Evolutionary conservation across 2,113 vertebrate species (phyloP), one percentile per base, ranked within the genome.

Genomic region (Amblyopsis rosae): DNA sequence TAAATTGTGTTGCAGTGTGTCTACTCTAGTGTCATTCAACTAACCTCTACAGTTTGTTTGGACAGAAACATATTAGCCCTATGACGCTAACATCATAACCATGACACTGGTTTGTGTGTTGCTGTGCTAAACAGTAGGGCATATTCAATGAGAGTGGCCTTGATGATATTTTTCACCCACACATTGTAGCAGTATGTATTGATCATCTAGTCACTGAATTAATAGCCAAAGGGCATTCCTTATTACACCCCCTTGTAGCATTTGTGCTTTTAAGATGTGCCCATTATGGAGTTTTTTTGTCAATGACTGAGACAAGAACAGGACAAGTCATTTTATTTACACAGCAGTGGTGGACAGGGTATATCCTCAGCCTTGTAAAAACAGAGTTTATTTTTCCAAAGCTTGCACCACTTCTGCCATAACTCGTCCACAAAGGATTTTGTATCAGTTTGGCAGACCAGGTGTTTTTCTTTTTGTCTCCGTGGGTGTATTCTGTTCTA

Each of bases 371-470:
- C 75, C 70, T 78, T 74, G 65, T 81, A 69, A 53, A 58, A 66
- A 63, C 7, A 74, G 48, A 78, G 72, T 77, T 76, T 81, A 69
- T 75, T 77, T 82, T 80, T 79, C 80, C 76, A 86, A 73, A 76
- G 68, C 76, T 75, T 72, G 72, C 70, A 72, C 53, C 72, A 70
- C 76, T 79, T 75, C 69, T 62, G 70, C 60, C 6, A 33, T 55
- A 58, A 19, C 66, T 70, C 62, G 53, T 77, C 72, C 60, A 72
- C 62, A 70, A 61, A 65, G 26, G 7, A 32, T 82, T 84, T 88
- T 84, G 65, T 81, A 65, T 77, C 65, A 73, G 65, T 85, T 78
- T 70, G 62, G 67, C 71, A 70, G 68, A 65, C 65, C 59, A 50
- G 3, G 69, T 65, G 70, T 76, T 76, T 70, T 32, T 81, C 50